These are phyloP conservation scores for Sturmia bella DNA, from an alignment of 2,888 invertebrate species.

Conservation along the genomic window DNA sequence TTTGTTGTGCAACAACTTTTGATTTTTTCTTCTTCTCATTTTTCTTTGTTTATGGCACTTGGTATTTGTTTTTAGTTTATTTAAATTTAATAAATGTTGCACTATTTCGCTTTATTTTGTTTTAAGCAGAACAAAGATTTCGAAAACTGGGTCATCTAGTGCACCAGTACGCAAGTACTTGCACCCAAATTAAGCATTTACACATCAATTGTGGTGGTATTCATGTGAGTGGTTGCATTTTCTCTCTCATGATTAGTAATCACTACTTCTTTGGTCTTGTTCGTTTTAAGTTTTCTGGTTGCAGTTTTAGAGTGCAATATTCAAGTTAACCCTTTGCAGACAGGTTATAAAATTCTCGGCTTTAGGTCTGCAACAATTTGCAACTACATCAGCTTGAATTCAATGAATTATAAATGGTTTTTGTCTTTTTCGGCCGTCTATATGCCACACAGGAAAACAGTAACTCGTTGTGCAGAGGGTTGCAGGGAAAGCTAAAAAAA, in stretches of 20 bases:
- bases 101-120: constrained; percentile 27
- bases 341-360: too few species aligned
- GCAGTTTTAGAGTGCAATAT: too few species aligned
- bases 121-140: constrained; percentile 36
- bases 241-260: constrained; percentile 5
- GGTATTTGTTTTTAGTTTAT: constrained; percentile 32
- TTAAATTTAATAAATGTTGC: constrained; percentile 32
- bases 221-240: background rate
- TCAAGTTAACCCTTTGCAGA: too few species aligned
- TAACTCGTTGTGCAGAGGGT: too few species aligned
- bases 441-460: too few species aligned
- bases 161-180: constrained; percentile 15
- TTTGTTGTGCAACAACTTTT: background rate
- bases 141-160: constrained; percentile 41
- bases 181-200: constrained; percentile 18
- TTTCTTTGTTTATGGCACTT: background rate
- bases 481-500: too few species aligned
- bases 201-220: too few species aligned
- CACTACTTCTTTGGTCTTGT: constrained; percentile 7
- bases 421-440: too few species aligned
- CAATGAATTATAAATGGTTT: too few species aligned
- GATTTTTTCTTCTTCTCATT: background rate
- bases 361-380: too few species aligned
- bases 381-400: too few species aligned
- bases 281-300: too few species aligned